phyloP scores from a whole-genome alignment of 2,888 invertebrate genomes.

The Agrenia bidenticulata region DNA sequence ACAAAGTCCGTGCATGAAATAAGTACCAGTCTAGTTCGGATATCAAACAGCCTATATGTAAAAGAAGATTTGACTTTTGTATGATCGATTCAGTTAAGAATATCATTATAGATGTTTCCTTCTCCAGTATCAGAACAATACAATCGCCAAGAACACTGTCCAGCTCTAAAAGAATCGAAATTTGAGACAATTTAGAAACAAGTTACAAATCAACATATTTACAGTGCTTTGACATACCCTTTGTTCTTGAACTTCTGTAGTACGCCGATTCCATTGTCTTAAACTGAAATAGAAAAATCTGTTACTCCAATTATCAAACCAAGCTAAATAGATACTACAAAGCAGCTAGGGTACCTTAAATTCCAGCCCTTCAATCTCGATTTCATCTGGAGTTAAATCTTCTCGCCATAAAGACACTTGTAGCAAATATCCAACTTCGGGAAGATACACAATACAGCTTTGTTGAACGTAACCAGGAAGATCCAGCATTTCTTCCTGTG shows the following conservation, averaged over 20 bases:
- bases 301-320: not conserved
- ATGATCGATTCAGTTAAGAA: constrained; percentile 66
- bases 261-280: constrained; percentile 66
- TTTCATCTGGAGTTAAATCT: constrained; percentile 62
- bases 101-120: constrained; percentile 76
- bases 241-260: constrained; percentile 70
- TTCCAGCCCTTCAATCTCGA: constrained; percentile 67
- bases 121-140: constrained; percentile 73
- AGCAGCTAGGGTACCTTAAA: constrained; percentile 64
- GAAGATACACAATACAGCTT: constrained; percentile 70
- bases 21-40: constrained; percentile 71
- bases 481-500: constrained; percentile 37
- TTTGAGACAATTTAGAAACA: not conserved
- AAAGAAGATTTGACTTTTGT: constrained; percentile 62
- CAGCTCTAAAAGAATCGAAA: constrained; percentile 60
- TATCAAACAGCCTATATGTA: constrained; percentile 63
- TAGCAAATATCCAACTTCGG: constrained; percentile 76
- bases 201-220: constrained; percentile 28
- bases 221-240: too few relatives aligned
- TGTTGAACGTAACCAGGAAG: constrained; percentile 55
- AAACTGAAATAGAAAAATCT: constrained; percentile 60
- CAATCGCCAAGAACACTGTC: constrained; percentile 77
- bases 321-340: constrained; percentile 19
- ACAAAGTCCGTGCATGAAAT: not conserved
- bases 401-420: constrained; percentile 70